These are phyloP conservation scores for Recurvirostra avosetta DNA, from an alignment of 2,113 vertebrate species.

Conservation along the genomic window DNA sequence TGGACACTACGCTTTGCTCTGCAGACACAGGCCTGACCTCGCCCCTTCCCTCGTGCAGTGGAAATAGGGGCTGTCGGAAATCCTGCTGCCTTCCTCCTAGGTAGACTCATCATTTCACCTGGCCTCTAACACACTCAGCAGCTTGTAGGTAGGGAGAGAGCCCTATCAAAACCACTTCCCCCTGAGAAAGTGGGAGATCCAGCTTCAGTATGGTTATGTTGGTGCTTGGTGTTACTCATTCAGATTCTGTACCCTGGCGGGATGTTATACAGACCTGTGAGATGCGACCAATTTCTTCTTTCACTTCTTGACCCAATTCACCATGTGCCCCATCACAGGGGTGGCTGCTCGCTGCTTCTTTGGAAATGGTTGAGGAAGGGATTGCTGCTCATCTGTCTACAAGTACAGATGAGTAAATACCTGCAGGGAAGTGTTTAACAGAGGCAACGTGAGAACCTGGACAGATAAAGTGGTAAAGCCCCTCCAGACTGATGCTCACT, in stretches of 20 bases:
- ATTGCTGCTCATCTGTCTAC: background rate
- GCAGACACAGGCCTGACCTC: background rate
- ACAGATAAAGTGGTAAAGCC: background rate
- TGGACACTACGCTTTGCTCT: background rate
- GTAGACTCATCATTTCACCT: background rate
- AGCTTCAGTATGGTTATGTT: background rate
- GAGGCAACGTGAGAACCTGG: background rate
- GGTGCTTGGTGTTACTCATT: background rate
- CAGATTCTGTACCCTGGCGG: background rate
- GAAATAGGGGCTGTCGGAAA: background rate
- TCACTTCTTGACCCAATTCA: background rate
- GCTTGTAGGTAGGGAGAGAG: background rate
- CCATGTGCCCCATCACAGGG: fast-evolving
- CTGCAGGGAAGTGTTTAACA: background rate
- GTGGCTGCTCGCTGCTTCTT: background rate
- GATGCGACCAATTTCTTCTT: background rate
- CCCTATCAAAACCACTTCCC: background rate
- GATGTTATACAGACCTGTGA: background rate
- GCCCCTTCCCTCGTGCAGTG: background rate
- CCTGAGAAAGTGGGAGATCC: background rate
- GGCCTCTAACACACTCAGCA: background rate
- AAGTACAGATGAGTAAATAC: background rate
- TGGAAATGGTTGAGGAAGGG: background rate
- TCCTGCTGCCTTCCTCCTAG: background rate
- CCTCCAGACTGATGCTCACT: background rate